phyloP scores from a whole-genome alignment of 2,797 vertebrate genomes.

The Erithacus rubecula region DNA sequence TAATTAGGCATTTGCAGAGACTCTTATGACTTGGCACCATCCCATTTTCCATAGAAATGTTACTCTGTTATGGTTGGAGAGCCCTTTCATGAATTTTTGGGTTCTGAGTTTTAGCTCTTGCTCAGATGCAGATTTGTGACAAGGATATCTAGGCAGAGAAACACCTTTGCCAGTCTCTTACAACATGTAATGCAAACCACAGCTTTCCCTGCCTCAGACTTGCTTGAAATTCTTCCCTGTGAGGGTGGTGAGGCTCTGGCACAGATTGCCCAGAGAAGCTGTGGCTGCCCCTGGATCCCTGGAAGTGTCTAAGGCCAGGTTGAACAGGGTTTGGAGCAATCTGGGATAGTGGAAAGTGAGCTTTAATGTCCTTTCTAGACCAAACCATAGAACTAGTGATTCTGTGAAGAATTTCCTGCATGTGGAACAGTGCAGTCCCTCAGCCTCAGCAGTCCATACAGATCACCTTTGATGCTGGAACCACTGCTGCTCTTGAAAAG shows the following conservation, averaged over 20 bases:
- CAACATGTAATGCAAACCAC: neutral
- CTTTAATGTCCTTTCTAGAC: neutral
- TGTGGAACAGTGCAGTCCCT: neutral
- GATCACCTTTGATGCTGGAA: neutral
- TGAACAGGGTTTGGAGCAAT: neutral
- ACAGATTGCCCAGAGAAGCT: neutral
- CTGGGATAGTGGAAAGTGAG: neutral
- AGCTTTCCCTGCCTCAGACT: neutral
- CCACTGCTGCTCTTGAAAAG: neutral
- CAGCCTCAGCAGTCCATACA: neutral
- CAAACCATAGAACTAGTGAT: neutral
- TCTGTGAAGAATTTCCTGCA: neutral
- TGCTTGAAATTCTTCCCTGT: neutral
- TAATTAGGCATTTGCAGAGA: slow-evolving; percentile 27
- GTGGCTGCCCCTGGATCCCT: neutral
- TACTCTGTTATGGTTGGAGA: slow-evolving; percentile 40
- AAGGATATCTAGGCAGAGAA: neutral
- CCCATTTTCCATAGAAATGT: slow-evolving; percentile 39
- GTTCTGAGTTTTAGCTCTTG: neutral
- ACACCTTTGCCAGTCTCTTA: neutral
- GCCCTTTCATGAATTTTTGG: neutral
- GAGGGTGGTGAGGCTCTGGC: neutral
- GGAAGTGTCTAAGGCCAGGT: neutral
- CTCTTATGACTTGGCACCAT: slow-evolving; percentile 17
- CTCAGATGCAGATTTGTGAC: neutral